These are phyloP conservation scores for Furnarius figulus DNA, from an alignment of 2,113 vertebrate genomes.

Conservation along the genomic window DNA sequence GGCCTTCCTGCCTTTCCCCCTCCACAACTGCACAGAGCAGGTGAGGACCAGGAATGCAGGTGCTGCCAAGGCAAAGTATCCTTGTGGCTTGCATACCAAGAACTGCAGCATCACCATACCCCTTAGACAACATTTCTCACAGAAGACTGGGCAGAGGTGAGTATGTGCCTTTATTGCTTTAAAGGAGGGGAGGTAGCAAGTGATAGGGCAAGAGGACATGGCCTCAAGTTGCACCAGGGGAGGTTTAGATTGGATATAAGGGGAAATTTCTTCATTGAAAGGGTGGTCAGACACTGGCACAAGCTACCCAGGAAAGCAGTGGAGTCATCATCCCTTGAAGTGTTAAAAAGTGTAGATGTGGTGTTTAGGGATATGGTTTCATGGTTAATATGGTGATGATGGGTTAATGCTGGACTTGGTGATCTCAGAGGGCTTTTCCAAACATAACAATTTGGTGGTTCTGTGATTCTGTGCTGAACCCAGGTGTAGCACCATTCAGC, in stretches of 20 bases:
- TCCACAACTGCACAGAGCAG: not conserved
- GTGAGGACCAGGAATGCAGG: not conserved
- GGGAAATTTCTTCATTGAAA: not conserved
- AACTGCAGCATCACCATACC: not conserved
- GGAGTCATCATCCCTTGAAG: not conserved
- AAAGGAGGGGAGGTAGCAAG: not conserved
- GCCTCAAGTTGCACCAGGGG: not conserved
- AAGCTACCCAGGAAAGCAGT: not conserved
- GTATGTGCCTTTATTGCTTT: not conserved
- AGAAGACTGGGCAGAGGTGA: not conserved
- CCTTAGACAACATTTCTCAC: not conserved
- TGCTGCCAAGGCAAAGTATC: not conserved
- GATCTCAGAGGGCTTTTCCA: not conserved
- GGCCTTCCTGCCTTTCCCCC: not conserved
- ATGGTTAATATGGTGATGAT: not conserved
- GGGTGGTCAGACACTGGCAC: not conserved
- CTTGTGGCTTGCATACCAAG: not conserved
- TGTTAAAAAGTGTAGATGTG: not conserved
- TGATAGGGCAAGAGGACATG: not conserved
- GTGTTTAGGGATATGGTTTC: not conserved
- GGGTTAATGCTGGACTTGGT: not conserved
- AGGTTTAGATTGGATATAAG: not conserved
- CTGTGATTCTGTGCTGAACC: not conserved
- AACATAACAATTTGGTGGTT: not conserved
- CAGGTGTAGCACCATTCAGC: not conserved